Conservation (phyloP, 2,888 invertebrate species). For the Amphipoea lucens region DNA sequence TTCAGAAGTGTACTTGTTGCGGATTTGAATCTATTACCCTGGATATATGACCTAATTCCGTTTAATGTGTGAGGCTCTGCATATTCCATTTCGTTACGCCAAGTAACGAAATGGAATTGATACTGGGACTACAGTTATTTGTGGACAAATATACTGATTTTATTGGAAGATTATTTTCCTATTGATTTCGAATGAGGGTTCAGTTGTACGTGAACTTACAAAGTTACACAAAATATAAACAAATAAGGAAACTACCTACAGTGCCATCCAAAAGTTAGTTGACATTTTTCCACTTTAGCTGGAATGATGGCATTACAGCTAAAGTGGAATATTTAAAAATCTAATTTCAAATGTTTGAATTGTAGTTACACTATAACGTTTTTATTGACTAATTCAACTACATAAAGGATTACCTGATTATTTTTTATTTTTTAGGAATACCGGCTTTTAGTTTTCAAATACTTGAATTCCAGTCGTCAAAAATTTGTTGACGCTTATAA, state of each 20-base stretch:
- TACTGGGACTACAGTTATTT: slow-evolving; percentile 30
- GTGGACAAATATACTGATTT: slow-evolving; percentile 51
- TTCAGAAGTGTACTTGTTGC: slow-evolving; percentile 57
- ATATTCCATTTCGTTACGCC: slow-evolving; percentile 51
- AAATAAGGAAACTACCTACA: background rate
- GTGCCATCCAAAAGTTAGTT: background rate
- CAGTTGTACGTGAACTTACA: background rate
- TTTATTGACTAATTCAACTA: background rate
- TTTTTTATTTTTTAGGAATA: too few relatives aligned
- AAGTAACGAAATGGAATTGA: slow-evolving; percentile 43
- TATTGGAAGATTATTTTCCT: slow-evolving; percentile 32
- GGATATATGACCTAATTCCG: slow-evolving; percentile 66
- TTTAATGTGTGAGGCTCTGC: slow-evolving; percentile 53
- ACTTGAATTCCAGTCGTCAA: background rate
- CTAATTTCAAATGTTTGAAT: background rate
- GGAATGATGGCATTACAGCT: too few relatives aligned
- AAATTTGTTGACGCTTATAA: background rate
- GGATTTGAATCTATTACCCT: slow-evolving; percentile 69
- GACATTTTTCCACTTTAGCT: background rate
- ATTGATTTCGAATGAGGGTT: slow-evolving; percentile 10
- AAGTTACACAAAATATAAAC: background rate
- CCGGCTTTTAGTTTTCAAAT: background rate
- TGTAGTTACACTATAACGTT: background rate
- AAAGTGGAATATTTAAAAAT: too few relatives aligned
- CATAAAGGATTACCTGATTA: background rate